Evolutionary conservation across 2,113 vertebrate genomes (phyloP), one percentile per base, ranked within the genome.

Genomic region (Hyaena hyaena): DNA sequence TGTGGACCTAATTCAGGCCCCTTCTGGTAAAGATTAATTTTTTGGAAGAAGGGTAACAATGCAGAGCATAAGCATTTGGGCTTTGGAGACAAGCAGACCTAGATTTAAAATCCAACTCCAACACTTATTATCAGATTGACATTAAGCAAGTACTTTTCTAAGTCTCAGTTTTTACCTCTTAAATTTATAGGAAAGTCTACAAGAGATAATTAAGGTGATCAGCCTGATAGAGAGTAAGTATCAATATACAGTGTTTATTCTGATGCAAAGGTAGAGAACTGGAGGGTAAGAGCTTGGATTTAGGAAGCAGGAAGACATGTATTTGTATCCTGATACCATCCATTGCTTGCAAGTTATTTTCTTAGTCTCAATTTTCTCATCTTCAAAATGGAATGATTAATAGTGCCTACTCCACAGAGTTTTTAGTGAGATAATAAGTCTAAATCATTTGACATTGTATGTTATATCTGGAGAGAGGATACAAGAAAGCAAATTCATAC

Each of bases 41-140:
- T 93, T 96, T 21, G 35, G 55, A 95, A 84, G 2, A 8, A 31
- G 10, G 1, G 7, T 89, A 66, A 66, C 45, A 81, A 55, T 45
- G 24, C 19, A 81, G 31, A 85, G 2, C 3, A 55, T 76, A 88
- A 84, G 24, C 43, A 61, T 88, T 73, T 65, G n/a, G 43, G 12
- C 45, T 93, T 84, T 90, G 55, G 15, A 90, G 33, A 74, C 2
- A 76, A 39, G 17, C 45, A 92, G 45, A 95, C 16, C 2, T 86
- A 76, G 26, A 24, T 66, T 96, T 92, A 90, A 97, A 88, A 84
- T 31, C 14, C 80, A 88, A 7, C 55, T 92, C 19, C 31, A 93
- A 45, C 8, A 88, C 45, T 93, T 89, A 66, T 77, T 83, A 88
- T 17, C 58, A 79, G 4, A 23, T 95, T 77, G 10, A 85, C 33